Percentiles rank a stretch among this genome's conserved stretches.
phyloP scores from a whole-genome alignment of 1,140 invertebrate species.

The Dendrolimus kikuchii region DNA sequence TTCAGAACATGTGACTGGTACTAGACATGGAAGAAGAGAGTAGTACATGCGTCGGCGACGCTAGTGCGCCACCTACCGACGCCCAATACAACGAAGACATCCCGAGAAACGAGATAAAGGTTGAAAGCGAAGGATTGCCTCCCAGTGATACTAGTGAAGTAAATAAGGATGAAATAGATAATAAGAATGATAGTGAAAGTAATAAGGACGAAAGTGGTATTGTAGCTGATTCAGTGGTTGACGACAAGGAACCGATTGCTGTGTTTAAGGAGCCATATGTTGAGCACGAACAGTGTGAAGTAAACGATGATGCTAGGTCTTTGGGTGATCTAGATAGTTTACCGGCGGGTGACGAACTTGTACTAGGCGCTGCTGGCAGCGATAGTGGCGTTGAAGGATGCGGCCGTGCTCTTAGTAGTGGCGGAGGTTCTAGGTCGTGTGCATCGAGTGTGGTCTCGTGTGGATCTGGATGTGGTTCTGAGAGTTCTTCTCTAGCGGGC shows the following conservation, averaged over 20 bases:
- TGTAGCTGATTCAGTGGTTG: constrained; percentile 14
- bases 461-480: constrained; percentile 83
- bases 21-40: constrained; percentile 50
- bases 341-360: constrained; percentile 53
- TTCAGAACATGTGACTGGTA: constrained; percentile 61
- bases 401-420: constrained; percentile 76
- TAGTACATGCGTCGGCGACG: constrained; percentile 25
- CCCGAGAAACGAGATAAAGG: constrained; percentile 20
- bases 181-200: constrained; percentile 29
- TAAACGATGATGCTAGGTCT: constrained; percentile 50
- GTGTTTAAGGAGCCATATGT: constrained; percentile 35
- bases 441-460: constrained; percentile 84
- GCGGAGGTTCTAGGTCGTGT: constrained; percentile 76
- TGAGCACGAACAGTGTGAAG: constrained; percentile 46
- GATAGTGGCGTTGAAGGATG: constrained; percentile 85
- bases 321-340: constrained; percentile 57
- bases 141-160: constrained; percentile 24
- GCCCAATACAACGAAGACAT: constrained; percentile 20
- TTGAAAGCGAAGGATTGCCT: constrained; percentile 20
- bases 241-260: constrained; percentile 9
- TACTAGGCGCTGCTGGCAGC: constrained; percentile 76
- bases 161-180: constrained; percentile 40
- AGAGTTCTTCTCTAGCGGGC: constrained; percentile 78
- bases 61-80: constrained; percentile 20
- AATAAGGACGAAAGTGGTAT: constrained; percentile 23